These are phyloP conservation scores for Stenoptilia bipunctidactyla DNA, from an alignment of 2,888 invertebrate genomes.

Conservation along the genomic window DNA sequence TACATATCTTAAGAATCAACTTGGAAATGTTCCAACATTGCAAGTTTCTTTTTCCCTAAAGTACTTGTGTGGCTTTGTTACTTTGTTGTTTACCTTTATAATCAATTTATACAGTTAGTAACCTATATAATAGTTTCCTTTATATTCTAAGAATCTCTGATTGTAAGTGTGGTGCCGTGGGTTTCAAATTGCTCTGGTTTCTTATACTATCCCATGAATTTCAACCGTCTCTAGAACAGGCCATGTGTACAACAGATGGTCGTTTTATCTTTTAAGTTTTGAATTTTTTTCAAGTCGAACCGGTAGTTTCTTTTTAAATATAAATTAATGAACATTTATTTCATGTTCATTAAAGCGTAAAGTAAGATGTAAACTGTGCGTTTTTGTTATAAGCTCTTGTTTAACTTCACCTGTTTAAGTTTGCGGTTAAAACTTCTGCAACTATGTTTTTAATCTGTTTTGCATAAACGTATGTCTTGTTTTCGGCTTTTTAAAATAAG, in stretches of 20 bases:
- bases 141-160: neutral
- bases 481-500: no score
- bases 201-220: slow-evolving; percentile 41
- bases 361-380: no score
- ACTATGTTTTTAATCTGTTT: no score
- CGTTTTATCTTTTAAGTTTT: slow-evolving; percentile 20
- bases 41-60: no score
- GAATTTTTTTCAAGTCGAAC: slow-evolving; percentile 13
- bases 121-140: neutral
- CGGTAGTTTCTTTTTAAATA: slow-evolving; percentile 19
- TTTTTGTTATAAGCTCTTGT: no score
- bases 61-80: no score
- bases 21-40: no score
- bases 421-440: no score
- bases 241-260: slow-evolving; percentile 65
- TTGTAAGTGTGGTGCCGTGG: slow-evolving; percentile 15
- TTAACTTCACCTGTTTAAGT: no score
- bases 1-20: no score
- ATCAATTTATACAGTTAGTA: neutral
- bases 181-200: slow-evolving; percentile 24
- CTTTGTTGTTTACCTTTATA: neutral
- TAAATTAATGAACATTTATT: neutral
- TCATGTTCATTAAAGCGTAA: no score
- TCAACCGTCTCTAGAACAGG: slow-evolving; percentile 32
- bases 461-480: no score